phyloP scores from a whole-genome alignment of 2,888 invertebrate species.

The Diaphora mendica region DNA sequence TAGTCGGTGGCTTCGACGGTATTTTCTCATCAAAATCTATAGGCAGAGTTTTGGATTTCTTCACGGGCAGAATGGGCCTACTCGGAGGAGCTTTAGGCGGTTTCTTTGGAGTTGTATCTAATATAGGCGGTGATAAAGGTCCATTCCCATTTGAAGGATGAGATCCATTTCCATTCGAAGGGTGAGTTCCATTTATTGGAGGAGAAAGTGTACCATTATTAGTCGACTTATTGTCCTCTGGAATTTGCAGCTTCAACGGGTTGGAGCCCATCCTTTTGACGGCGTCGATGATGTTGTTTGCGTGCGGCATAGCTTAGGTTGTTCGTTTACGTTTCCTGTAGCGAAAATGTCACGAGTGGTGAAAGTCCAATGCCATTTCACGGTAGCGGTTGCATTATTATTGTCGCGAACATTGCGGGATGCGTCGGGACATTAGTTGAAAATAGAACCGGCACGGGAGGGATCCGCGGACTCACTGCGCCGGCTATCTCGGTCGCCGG shows the following conservation, averaged over 20 bases:
- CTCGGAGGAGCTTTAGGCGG: conserved; percentile 76
- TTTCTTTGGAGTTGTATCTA: conserved; percentile 79
- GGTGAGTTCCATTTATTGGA: conserved; percentile 61
- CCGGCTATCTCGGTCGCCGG: conserved; percentile 85
- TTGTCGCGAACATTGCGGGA: conserved; percentile 75
- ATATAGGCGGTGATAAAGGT: conserved; percentile 74
- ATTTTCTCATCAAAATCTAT: conserved; percentile 78
- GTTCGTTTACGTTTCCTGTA: conserved; percentile 77
- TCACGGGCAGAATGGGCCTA: conserved; percentile 77
- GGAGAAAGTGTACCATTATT: conserved; percentile 56
- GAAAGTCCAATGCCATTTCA: conserved; percentile 84
- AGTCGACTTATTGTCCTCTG: conserved; percentile 63
- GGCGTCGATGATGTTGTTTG: conserved; percentile 53
- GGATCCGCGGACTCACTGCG: conserved; percentile 82
- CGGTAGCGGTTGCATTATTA: conserved; percentile 74
- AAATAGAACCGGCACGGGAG: conserved; percentile 85
- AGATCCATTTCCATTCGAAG: conserved; percentile 66
- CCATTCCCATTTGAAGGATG: conserved; percentile 67
- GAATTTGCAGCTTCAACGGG: conserved; percentile 74
- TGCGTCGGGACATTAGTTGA: conserved; percentile 78
- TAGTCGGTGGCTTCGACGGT: conserved; percentile 66
- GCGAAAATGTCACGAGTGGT: conserved; percentile 78
- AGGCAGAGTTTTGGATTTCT: conserved; percentile 81
- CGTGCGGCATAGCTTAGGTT: conserved; percentile 75
- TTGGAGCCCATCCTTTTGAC: conserved; percentile 55